phyloP scores from a whole-genome alignment of 2,113 vertebrate genomes.

The Condylura cristata region DNA sequence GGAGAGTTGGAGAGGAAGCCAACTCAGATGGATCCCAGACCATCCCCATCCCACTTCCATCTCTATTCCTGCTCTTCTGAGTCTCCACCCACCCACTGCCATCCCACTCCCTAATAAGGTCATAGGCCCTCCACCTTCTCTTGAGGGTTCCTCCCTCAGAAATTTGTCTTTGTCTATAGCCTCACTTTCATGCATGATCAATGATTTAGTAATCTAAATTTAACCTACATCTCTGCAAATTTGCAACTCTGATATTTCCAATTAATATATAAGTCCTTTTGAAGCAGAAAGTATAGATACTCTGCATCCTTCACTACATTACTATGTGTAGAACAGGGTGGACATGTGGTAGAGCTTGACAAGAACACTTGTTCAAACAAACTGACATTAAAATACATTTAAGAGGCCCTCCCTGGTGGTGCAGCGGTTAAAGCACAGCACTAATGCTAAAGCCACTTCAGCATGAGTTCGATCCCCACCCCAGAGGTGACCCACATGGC shows the following conservation, averaged over 20 bases:
- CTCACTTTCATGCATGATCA: background rate
- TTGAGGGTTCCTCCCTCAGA: background rate
- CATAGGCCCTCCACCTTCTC: background rate
- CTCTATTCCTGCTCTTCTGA: background rate
- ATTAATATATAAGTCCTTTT: background rate
- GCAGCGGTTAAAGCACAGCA: too few relatives aligned
- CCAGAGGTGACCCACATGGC: too few relatives aligned
- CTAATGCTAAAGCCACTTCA: too few relatives aligned
- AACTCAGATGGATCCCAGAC: background rate
- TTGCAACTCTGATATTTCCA: background rate
- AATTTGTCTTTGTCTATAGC: background rate
- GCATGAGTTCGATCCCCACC: too few relatives aligned
- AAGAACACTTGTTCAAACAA: background rate
- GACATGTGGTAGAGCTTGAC: background rate
- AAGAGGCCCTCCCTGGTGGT: too few relatives aligned
- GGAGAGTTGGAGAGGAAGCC: background rate
- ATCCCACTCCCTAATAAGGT: background rate
- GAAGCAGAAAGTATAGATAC: background rate
- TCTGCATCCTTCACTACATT: background rate
- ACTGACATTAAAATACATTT: background rate
- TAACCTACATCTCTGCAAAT: background rate
- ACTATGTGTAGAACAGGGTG: background rate
- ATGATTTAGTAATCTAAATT: background rate
- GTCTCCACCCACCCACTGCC: background rate
- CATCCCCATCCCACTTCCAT: accelerated